Percentiles rank a stretch among this genome's conserved stretches.
These are phyloP conservation scores for Eurytoma californica DNA, from an alignment of 2,888 invertebrate species.

Conservation along the genomic window DNA sequence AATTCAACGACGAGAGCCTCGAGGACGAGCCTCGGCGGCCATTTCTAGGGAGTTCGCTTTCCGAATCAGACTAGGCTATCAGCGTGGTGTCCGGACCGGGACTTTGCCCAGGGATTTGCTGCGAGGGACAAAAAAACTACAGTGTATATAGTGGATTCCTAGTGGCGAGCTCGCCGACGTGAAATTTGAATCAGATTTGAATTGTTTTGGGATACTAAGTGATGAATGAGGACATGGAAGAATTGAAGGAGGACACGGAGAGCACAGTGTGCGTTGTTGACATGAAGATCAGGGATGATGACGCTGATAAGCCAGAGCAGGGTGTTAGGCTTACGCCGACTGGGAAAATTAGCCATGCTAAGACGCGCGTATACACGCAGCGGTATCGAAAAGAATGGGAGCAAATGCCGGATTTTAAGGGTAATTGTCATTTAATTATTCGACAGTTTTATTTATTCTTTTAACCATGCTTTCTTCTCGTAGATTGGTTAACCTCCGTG, in stretches of 20 bases:
- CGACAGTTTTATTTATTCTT: neutral
- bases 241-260: too few species aligned
- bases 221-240: too few species aligned
- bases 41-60: slow-evolving; percentile 50
- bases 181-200: too few species aligned
- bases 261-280: too few species aligned
- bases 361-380: slow-evolving; percentile 77
- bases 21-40: neutral
- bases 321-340: slow-evolving; percentile 66
- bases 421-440: slow-evolving; percentile 65
- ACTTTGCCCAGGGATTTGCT: too few species aligned
- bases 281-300: too few species aligned
- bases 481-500: slow-evolving; percentile 78
- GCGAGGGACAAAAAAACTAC: too few species aligned
- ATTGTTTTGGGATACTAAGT: too few species aligned
- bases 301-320: neutral
- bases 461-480: slow-evolving; percentile 51
- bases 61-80: slow-evolving; percentile 6
- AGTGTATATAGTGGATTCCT: too few species aligned
- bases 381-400: slow-evolving; percentile 79
- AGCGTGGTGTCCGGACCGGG: too few species aligned
- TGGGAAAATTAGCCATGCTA: slow-evolving; percentile 73
- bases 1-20: too few species aligned
- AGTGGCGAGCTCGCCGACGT: too few species aligned
- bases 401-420: slow-evolving; percentile 79